Evolutionary conservation across 2,113 vertebrate genomes (phyloP).

Genomic region (Muntiacus reevesi): DNA sequence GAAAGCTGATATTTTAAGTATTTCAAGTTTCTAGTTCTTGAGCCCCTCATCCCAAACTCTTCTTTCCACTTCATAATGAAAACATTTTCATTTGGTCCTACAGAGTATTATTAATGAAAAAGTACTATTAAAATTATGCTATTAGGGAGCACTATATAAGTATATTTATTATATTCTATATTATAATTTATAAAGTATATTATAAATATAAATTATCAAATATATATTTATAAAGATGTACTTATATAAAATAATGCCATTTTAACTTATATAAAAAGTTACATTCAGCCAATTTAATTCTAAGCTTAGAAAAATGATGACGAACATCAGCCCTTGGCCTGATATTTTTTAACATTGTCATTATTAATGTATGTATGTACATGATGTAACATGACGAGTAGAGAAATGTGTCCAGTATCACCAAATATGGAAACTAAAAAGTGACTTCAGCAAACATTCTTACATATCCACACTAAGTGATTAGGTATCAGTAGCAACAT

Average conservation of each 20-base stretch:
- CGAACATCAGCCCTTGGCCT: not conserved
- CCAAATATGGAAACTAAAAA: not conserved
- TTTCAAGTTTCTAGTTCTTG: not conserved
- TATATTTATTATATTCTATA: not conserved
- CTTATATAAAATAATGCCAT: not conserved
- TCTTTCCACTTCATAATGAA: not conserved
- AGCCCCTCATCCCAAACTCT: not conserved
- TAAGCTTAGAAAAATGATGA: slow-evolving; percentile 2
- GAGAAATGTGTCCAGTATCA: not conserved
- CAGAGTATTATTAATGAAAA: not conserved
- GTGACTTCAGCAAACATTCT: not conserved
- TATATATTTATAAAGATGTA: not conserved
- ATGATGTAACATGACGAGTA: not conserved
- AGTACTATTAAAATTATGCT: not conserved
- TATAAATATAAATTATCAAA: not conserved
- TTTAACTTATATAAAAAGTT: not conserved
- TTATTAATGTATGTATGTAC: not conserved
- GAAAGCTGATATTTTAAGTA: not conserved
- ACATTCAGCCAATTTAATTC: not conserved
- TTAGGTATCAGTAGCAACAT: not conserved
- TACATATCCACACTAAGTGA: not conserved
- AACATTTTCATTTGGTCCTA: not conserved
- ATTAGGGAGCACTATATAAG: not conserved
- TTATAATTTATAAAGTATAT: not conserved
- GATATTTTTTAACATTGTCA: slow-evolving; percentile 9